Percentiles rank a stretch among this genome's conserved stretches.
Conservation (phyloP, 2,888 invertebrate genomes). For the Slavum lentiscoides region DNA sequence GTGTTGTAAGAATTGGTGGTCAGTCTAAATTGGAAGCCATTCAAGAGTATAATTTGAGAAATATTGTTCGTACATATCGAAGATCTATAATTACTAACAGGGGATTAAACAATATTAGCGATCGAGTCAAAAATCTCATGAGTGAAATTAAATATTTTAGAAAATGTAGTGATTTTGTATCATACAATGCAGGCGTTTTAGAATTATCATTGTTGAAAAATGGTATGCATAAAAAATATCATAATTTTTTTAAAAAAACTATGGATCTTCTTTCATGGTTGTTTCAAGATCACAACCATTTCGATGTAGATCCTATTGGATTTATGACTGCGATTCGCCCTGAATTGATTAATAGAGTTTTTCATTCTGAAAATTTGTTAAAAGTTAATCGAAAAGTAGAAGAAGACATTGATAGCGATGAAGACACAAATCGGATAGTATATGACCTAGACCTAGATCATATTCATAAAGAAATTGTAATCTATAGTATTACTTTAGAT, state of each 20-base stretch:
- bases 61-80: not conserved
- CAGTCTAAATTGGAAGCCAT: conserved; percentile 68
- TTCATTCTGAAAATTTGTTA: conserved; percentile 4
- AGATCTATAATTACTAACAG: not conserved
- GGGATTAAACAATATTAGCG: conserved; percentile 4
- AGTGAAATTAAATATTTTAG: conserved; percentile 22
- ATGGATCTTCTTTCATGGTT: conserved; percentile 35
- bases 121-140: not conserved
- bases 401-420: not conserved
- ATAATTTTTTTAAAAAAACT: conserved; percentile 16
- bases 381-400: not conserved
- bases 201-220: conserved; percentile 39
- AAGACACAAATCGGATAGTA: not conserved
- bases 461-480: not conserved
- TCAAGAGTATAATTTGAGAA: conserved; percentile 32
- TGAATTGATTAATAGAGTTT: not conserved
- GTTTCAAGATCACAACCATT: conserved; percentile 25
- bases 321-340: not conserved
- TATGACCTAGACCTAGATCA: conserved; percentile 16
- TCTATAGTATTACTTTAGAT: conserved; percentile 32
- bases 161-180: conserved; percentile 20
- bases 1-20: conserved; percentile 72
- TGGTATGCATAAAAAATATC: conserved; percentile 33
- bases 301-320: conserved; percentile 6
- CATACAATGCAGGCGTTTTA: conserved; percentile 30